phyloP scores from a whole-genome alignment of 2,888 invertebrate genomes.

The Andrena minutula region DNA sequence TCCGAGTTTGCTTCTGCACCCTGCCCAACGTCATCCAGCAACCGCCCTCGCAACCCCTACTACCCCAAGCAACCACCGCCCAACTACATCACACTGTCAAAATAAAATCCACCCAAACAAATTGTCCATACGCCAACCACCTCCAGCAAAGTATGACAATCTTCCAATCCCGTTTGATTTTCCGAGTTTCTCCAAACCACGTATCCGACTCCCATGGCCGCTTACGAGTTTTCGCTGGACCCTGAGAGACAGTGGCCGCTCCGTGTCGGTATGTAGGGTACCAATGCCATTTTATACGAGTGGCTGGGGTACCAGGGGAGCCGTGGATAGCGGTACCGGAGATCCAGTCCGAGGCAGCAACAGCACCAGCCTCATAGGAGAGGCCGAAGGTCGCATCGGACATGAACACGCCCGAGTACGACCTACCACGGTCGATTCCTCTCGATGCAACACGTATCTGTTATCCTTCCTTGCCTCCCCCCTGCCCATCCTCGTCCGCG shows the following conservation, averaged over 20 bases:
- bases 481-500: neutral
- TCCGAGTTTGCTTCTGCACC: too few species aligned
- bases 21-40: too few species aligned
- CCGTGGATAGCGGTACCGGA: conserved; percentile 78
- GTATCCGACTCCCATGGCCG: neutral
- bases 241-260: conserved; percentile 24
- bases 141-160: neutral
- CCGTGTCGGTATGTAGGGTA: conserved; percentile 80
- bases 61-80: too few species aligned
- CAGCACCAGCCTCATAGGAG: conserved; percentile 69
- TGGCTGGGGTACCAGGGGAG: conserved; percentile 41
- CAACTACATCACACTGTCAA: too few species aligned
- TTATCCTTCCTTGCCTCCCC: conserved; percentile 43
- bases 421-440: conserved; percentile 71
- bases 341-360: conserved; percentile 75
- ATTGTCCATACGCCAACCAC: too few species aligned
- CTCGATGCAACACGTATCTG: conserved; percentile 65
- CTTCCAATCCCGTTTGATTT: neutral
- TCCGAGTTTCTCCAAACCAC: too few species aligned
- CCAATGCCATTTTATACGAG: conserved; percentile 79
- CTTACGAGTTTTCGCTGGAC: conserved; percentile 3
- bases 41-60: too few species aligned
- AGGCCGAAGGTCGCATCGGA: conserved; percentile 82
- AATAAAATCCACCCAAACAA: too few species aligned
- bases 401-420: conserved; percentile 81